phyloP scores from a whole-genome alignment of 2,113 vertebrate species.

The Paratilapia polleni region DNA sequence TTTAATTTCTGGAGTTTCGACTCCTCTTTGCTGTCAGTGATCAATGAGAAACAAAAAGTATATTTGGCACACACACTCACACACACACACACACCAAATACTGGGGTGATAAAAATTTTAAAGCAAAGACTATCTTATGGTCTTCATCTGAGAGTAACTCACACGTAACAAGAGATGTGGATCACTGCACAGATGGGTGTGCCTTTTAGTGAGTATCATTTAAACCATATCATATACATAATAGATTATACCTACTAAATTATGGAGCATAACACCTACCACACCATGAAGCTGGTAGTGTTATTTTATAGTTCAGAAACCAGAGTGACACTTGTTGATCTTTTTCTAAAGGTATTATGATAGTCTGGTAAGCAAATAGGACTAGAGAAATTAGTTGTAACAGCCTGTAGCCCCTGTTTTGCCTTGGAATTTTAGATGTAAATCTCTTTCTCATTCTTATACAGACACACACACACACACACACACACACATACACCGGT shows the following conservation, averaged over 20 bases:
- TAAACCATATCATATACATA: slow-evolving; percentile 67
- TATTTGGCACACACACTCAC: not conserved
- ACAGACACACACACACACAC: not conserved
- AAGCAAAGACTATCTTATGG: not conserved
- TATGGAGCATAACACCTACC: slow-evolving; percentile 68
- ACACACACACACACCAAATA: not conserved
- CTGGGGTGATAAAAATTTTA: not conserved
- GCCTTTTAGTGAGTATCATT: slow-evolving; percentile 59
- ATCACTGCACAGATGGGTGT: slow-evolving; percentile 21
- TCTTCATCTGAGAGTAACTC: not conserved
- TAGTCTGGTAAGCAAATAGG: not conserved
- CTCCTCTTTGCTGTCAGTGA: not conserved
- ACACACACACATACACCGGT: not conserved
- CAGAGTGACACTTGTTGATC: slow-evolving; percentile 18
- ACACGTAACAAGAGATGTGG: slow-evolving; percentile 1
- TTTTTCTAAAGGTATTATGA: slow-evolving; percentile 10
- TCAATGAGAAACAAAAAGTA: not conserved
- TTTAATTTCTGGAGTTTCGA: accelerated
- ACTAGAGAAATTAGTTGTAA: not conserved
- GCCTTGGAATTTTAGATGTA: not conserved
- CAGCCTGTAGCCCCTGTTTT: not conserved
- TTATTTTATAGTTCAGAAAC: slow-evolving; percentile 40
- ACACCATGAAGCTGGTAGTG: slow-evolving; percentile 36
- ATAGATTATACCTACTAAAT: slow-evolving; percentile 68
- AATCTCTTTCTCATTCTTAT: not conserved